Conservation (phyloP, 2,113 vertebrate species). For the Nyctereutes procyonoides region DNA sequence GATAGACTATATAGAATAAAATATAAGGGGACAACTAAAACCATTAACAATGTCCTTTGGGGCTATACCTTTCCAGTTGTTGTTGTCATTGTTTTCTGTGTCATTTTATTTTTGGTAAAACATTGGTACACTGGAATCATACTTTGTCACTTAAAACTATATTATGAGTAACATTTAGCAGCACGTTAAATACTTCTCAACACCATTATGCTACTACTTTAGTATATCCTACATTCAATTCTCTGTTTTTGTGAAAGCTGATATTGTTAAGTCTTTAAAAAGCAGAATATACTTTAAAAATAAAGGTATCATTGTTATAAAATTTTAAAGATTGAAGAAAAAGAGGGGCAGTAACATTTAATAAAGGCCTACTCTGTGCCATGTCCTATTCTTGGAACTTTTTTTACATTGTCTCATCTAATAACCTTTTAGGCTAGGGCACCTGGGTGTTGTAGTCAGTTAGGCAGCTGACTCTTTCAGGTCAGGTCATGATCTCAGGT, state of each 20-base stretch:
- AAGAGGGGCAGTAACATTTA: neutral
- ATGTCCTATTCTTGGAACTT: neutral
- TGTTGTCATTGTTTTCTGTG: neutral
- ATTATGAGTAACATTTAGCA: neutral
- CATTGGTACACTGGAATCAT: neutral
- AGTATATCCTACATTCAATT: neutral
- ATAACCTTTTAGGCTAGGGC: neutral
- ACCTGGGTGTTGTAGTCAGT: neutral
- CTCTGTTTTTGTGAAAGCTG: conserved; percentile 15
- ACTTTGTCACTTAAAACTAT: neutral
- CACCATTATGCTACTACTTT: neutral
- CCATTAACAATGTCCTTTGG: neutral
- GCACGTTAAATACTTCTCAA: conserved; percentile 7
- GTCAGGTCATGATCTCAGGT: neutral
- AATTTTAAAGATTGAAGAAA: conserved; percentile 45
- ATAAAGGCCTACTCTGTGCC: neutral
- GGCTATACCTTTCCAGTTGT: neutral
- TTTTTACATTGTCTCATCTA: neutral
- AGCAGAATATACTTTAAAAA: neutral
- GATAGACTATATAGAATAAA: neutral
- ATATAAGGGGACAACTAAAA: conserved; percentile 24
- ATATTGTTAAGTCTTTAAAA: conserved; percentile 24
- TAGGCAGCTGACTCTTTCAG: neutral
- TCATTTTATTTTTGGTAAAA: neutral
- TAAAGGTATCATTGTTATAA: neutral